These are phyloP conservation scores for Drosophila greeni DNA, from an alignment of 2,888 invertebrate genomes.

Conservation along the genomic window DNA sequence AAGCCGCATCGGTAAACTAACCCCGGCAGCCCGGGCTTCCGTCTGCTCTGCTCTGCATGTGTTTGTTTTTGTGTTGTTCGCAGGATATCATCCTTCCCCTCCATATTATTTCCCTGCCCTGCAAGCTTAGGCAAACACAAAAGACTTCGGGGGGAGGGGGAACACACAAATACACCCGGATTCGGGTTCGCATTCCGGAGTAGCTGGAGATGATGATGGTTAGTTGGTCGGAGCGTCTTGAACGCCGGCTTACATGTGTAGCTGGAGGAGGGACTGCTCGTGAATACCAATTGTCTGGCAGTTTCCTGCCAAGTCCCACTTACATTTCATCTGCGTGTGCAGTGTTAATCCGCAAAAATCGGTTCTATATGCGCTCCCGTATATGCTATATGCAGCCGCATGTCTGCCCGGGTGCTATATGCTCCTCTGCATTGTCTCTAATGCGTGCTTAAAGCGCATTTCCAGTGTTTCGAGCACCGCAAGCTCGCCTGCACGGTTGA, in stretches of 20 bases:
- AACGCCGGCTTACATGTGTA: conserved; percentile 31
- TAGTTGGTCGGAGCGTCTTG: conserved; percentile 9
- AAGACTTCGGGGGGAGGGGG: conserved; percentile 8
- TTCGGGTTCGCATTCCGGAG: conserved; percentile 10
- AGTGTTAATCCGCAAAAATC: conserved; percentile 33
- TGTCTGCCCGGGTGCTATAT: not conserved
- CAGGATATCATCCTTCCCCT: not conserved
- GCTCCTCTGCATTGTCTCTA: conserved; percentile 32
- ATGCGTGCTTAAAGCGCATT: conserved; percentile 42
- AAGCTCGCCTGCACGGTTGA: conserved; percentile 17
- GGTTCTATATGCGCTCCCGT: conserved; percentile 5
- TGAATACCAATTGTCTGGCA: conserved; percentile 32
- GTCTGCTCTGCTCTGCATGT: conserved; percentile 22
- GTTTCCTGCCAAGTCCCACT: conserved; percentile 4
- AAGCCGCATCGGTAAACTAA: conserved; percentile 58
- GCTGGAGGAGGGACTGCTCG: conserved; percentile 3
- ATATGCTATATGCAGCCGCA: conserved; percentile 11
- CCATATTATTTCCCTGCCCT: not conserved
- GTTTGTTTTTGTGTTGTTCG: conserved; percentile 25
- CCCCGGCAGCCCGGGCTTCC: conserved; percentile 29
- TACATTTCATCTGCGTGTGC: conserved; percentile 22
- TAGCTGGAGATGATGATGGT: conserved; percentile 1
- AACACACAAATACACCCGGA: conserved; percentile 15
- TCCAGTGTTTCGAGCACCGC: conserved; percentile 21
- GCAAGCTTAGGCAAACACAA: conserved; percentile 25